A percentile compares a stretch with the other conserved stretches of the same genome.
Conservation (phyloP, 2,113 vertebrate species). For the Smithornis capensis region DNA sequence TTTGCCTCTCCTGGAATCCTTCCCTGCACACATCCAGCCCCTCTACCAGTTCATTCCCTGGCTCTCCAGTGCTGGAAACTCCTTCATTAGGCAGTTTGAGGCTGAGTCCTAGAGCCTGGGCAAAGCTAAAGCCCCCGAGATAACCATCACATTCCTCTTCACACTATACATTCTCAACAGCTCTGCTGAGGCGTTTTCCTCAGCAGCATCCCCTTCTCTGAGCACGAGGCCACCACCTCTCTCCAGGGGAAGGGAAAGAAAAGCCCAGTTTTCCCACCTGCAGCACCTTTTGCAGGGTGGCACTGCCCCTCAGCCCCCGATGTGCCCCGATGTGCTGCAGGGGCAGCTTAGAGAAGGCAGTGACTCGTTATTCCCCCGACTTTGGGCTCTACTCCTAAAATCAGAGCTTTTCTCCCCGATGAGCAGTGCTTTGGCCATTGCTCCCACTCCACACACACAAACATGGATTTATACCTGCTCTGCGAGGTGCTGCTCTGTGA, state of each 20-base stretch:
- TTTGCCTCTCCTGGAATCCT: background rate
- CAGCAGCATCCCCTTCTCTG: background rate
- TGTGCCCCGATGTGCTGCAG: background rate
- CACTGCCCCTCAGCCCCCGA: fast-evolving
- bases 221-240: fast-evolving
- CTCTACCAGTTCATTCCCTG: background rate
- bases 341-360: background rate
- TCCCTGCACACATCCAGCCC: background rate
- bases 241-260: background rate
- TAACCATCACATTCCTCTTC: fast-evolving
- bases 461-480: background rate
- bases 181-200: background rate
- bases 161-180: background rate
- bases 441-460: fast-evolving
- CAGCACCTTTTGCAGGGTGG: background rate
- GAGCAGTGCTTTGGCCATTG: background rate
- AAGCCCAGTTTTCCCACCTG: background rate
- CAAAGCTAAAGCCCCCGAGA: background rate
- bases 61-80: background rate
- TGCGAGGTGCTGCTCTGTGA: background rate
- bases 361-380: fast-evolving
- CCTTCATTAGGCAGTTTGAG: background rate
- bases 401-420: background rate
- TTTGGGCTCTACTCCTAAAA: background rate
- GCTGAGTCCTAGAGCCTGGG: background rate